Base-by-base conservation (phyloP, 2,113 vertebrate genomes). In the Sebastes schlegelii region DNA sequence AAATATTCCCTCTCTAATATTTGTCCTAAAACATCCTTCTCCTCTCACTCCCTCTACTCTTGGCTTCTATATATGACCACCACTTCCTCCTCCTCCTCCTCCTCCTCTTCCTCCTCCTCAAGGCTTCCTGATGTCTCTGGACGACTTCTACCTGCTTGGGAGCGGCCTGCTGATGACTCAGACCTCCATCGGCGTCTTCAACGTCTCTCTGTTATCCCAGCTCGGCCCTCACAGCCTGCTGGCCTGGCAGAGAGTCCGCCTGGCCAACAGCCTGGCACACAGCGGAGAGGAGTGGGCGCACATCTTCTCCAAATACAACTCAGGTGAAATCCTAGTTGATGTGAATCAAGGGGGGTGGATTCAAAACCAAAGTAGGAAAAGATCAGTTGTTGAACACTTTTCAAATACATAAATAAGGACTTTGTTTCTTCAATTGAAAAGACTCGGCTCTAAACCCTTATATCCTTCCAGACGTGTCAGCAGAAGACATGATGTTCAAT, bases 121-220 rank as follows among this genome's bases (percentile, higher is more conserved):
- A 98, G 97, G 97, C 42, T 96, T 97, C 89, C 91, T 98, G 83
- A 95, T 93, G 86, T 98, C 97, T 76, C 92, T 98, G 93, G 97
- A 98, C 85, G 97, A 98, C 89, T 98, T 97, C 77, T 97, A 97
- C 90, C 95, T 98, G 88, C 95, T 98, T 11, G 95, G 96, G 86
- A 98, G 93, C 0, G 95, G 97, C 60, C 92, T 98, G 89, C 88
- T 97, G 66, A 91, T 98, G 95, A 90, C 97, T 82, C 97, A 98
- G 94, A 98, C 97, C 68, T 97, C 97, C 71, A 98, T 97, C 80
- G 95, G 91, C 0, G 88, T 98, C 26, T 97, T 94, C 89, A 97
- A 97, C 77, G 52, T 88, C 58, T 95, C 95, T 5, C 94, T 98
- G 62, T 92, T 95, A 26, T 93, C 94, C 40, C 88, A 92, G 74